Evolutionary conservation across 2,888 invertebrate species (phyloP).

Genomic region (Hirtodrosophila confusa): DNA sequence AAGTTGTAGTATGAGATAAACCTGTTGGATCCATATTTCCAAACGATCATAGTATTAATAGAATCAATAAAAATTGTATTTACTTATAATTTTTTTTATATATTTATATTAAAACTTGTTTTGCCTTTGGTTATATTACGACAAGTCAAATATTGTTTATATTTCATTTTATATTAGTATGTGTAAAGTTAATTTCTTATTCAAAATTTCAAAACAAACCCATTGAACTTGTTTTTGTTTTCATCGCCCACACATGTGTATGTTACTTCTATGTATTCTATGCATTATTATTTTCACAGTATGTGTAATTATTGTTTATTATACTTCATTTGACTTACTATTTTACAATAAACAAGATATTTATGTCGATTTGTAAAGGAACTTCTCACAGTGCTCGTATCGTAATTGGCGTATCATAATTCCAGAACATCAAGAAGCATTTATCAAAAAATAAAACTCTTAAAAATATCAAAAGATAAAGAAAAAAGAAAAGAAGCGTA

Average conservation of each 20-base stretch:
- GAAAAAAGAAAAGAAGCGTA: slow-evolving; percentile 11
- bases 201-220: slow-evolving; percentile 3
- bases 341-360: slow-evolving; percentile 33
- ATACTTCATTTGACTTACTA: slow-evolving; percentile 32
- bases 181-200: slow-evolving; percentile 3
- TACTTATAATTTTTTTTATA: slow-evolving; percentile 7
- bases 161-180: neutral
- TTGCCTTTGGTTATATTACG: neutral
- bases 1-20: slow-evolving; percentile 1
- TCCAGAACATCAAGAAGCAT: slow-evolving; percentile 14
- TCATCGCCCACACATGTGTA: slow-evolving; percentile 7
- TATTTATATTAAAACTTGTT: slow-evolving; percentile 16
- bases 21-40: slow-evolving; percentile 14
- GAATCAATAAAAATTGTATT: slow-evolving; percentile 9
- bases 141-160: neutral
- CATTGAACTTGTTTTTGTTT: slow-evolving; percentile 42
- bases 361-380: slow-evolving; percentile 21
- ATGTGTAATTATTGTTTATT: slow-evolving; percentile 8
- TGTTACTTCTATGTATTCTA: neutral
- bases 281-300: neutral
- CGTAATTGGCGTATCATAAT: slow-evolving; percentile 8
- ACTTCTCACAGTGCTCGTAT: slow-evolving; percentile 22
- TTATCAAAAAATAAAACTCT: neutral
- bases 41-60: slow-evolving; percentile 9
- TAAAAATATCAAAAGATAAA: neutral